phyloP scores from a whole-genome alignment of 2,113 vertebrate species.

The Stictonetta naevosa region DNA sequence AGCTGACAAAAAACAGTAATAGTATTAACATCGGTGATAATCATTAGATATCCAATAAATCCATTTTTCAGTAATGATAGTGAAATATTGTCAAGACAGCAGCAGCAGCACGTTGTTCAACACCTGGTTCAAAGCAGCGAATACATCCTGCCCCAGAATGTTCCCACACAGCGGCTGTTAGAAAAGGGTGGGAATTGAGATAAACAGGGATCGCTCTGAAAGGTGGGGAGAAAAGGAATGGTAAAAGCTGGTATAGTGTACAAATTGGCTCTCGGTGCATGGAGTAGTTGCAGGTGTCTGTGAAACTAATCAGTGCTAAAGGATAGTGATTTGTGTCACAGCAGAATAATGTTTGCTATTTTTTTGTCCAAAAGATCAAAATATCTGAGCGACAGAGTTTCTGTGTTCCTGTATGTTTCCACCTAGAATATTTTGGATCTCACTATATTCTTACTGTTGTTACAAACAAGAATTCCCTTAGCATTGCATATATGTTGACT shows the following conservation, averaged over 20 bases:
- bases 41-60: neutral
- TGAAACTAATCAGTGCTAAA: neutral
- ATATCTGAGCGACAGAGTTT: neutral
- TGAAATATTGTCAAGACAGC: neutral
- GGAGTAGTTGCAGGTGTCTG: neutral
- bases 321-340: neutral
- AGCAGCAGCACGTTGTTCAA: neutral
- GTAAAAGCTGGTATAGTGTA: neutral
- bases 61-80: neutral
- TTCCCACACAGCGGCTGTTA: neutral
- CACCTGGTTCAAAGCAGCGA: neutral
- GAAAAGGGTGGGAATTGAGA: neutral
- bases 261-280: neutral
- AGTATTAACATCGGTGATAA: neutral
- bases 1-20: neutral
- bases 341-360: neutral
- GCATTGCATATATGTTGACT: neutral
- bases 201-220: neutral
- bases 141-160: neutral
- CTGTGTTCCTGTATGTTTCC: neutral
- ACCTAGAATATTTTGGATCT: neutral
- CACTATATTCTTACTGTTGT: neutral
- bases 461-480: slow-evolving; percentile 6
- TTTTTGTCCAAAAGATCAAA: neutral
- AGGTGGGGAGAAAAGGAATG: neutral